Evolutionary conservation across 2,888 invertebrate species (phyloP).

Genomic region (Spatulosminthurus flaviceps): DNA sequence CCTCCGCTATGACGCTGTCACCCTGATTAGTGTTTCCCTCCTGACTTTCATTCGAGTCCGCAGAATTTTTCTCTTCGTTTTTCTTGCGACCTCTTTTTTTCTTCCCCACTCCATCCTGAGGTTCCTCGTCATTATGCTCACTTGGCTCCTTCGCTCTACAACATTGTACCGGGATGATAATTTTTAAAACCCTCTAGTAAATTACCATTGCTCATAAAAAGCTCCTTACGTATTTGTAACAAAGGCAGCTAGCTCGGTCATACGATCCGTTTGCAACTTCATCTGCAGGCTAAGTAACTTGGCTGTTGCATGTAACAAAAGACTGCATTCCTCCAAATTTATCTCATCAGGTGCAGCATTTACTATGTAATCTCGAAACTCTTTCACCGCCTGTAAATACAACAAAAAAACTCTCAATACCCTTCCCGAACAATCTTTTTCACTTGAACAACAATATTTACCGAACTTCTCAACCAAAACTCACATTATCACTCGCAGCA

Average conservation of each 20-base stretch:
- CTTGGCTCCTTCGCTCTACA: neutral
- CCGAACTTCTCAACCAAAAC: neutral
- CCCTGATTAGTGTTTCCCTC: too few relatives aligned
- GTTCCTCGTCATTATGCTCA: neutral
- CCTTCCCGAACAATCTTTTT: neutral
- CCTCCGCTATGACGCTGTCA: too few relatives aligned
- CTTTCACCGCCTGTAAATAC: slow-evolving; percentile 26
- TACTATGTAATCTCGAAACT: slow-evolving; percentile 29
- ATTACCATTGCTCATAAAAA: too few relatives aligned
- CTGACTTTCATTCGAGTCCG: neutral
- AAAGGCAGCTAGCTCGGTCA: slow-evolving; percentile 32
- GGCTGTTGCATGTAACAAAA: slow-evolving; percentile 27
- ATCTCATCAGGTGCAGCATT: slow-evolving; percentile 27
- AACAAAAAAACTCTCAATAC: neutral
- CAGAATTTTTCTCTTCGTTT: slow-evolving; percentile 12
- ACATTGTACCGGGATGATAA: neutral
- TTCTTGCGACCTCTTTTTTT: neutral
- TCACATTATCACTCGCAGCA: slow-evolving; percentile 14
- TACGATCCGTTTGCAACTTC: slow-evolving; percentile 24
- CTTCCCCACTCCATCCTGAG: neutral
- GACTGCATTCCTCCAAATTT: slow-evolving; percentile 42
- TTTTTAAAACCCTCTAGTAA: neutral
- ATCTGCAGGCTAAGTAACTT: slow-evolving; percentile 37
- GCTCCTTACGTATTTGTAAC: slow-evolving; percentile 37
- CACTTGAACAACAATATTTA: too few relatives aligned